Percentiles rank a stretch among this genome's conserved stretches.
Evolutionary conservation across 2,113 vertebrate species (phyloP).

Genomic region (Leptobrachium ailaonicum): DNA sequence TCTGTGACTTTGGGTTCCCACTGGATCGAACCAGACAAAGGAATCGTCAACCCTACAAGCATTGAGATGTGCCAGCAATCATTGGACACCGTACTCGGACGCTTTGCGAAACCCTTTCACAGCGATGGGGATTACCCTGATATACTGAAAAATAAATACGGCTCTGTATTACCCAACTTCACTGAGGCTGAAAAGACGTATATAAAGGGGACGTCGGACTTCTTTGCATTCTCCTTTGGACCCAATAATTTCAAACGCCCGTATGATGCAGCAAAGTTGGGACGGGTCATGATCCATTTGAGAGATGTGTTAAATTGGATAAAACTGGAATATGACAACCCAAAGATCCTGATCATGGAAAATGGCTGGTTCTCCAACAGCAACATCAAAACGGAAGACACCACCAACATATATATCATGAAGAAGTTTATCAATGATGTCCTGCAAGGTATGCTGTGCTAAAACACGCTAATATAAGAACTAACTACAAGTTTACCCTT

Average conservation of each 20-base stretch:
- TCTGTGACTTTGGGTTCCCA: constrained; percentile 92
- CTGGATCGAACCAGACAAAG: constrained; percentile 86
- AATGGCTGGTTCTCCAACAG: constrained; percentile 91
- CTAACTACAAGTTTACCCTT: no score
- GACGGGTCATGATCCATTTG: constrained; percentile 80
- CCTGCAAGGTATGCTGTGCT: constrained; percentile 79
- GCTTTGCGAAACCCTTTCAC: constrained; percentile 91
- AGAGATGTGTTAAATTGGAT: constrained; percentile 85
- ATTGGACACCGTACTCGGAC: constrained; percentile 84
- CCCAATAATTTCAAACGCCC: constrained; percentile 83
- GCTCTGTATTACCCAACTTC: constrained; percentile 70
- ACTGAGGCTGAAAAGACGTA: constrained; percentile 75
- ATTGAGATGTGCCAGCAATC: constrained; percentile 81
- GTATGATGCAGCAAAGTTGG: constrained; percentile 66
- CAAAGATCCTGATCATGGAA: constrained; percentile 82
- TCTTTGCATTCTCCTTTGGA: constrained; percentile 94
- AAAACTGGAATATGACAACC: constrained; percentile 83
- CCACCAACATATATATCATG: constrained; percentile 84
- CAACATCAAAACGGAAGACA: constrained; percentile 83
- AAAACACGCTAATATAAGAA: no score
- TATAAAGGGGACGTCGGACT: constrained; percentile 85
- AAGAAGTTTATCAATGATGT: constrained; percentile 92
- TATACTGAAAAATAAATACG: constrained; percentile 69
- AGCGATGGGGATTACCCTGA: constrained; percentile 85
- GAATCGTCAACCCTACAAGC: constrained; percentile 59